Conservation (phyloP, 2,888 invertebrate genomes). For the Synanthedon myopaeformis region DNA sequence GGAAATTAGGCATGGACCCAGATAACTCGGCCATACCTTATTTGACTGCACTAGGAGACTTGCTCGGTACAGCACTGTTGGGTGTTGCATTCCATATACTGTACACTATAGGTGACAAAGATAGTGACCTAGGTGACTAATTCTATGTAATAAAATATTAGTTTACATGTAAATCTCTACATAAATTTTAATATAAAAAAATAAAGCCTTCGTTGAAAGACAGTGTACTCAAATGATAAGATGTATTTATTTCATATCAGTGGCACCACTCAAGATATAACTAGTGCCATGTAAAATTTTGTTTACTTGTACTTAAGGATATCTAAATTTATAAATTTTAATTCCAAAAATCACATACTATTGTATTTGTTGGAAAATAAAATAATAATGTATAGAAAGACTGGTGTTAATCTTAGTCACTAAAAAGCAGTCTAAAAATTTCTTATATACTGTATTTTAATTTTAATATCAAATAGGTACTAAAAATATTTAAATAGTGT, state of each 20-base stretch:
- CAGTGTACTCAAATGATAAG: neutral
- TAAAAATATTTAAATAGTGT: too few relatives aligned
- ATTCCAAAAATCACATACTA: neutral
- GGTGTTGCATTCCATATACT: slow-evolving; percentile 80
- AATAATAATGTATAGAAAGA: too few relatives aligned
- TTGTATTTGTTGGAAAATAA: too few relatives aligned
- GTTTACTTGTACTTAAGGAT: neutral
- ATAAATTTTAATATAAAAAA: neutral
- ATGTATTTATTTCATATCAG: neutral
- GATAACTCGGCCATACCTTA: slow-evolving; percentile 93
- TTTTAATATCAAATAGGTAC: too few relatives aligned
- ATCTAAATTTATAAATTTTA: neutral
- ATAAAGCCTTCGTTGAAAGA: neutral
- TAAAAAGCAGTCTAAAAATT: too few relatives aligned
- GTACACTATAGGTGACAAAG: slow-evolving; percentile 79
- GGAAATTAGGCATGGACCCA: slow-evolving; percentile 84
- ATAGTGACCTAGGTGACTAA: slow-evolving; percentile 79
- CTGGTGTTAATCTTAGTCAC: too few relatives aligned
- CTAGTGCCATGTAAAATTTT: slow-evolving; percentile 4
- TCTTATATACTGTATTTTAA: too few relatives aligned
- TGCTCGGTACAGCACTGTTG: slow-evolving; percentile 84
- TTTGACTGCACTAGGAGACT: slow-evolving; percentile 88
- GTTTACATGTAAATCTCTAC: neutral
- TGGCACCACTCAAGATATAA: neutral
- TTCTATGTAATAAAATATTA: neutral